phyloP scores from a whole-genome alignment of 2,797 vertebrate species.

The Cygnus olor region DNA sequence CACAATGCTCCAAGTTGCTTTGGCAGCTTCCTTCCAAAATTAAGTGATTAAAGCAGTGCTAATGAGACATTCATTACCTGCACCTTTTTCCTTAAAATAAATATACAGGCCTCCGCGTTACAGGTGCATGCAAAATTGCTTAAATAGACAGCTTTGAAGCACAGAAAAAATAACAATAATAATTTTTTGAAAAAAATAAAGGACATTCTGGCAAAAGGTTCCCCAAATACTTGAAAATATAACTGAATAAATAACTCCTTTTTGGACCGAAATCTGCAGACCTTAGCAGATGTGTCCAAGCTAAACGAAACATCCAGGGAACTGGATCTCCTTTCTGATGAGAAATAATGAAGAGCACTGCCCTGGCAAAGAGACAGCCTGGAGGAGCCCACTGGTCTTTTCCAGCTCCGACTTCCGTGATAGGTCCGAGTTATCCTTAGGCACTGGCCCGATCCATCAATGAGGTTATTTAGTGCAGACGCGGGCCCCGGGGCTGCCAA shows the following conservation, averaged over 20 bases:
- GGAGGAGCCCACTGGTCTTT: slow-evolving; percentile 29
- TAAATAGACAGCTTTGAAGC: neutral
- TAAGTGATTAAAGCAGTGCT: slow-evolving; percentile 33
- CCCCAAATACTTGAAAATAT: slow-evolving; percentile 46
- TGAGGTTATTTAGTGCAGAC: neutral
- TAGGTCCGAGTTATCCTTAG: neutral
- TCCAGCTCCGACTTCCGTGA: slow-evolving; percentile 5
- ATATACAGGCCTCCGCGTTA: neutral
- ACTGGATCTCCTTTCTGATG: slow-evolving; percentile 43
- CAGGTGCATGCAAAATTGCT: slow-evolving; percentile 51
- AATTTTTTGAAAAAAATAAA: neutral
- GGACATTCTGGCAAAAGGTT: slow-evolving; percentile 26
- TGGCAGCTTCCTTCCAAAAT: slow-evolving; percentile 32
- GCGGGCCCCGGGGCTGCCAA: neutral
- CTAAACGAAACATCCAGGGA: slow-evolving; percentile 55
- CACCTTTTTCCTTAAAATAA: slow-evolving; percentile 37
- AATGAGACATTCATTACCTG: slow-evolving; percentile 44
- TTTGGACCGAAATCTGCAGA: slow-evolving; percentile 51
- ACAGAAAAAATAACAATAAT: neutral
- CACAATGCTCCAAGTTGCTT: neutral
- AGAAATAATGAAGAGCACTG: slow-evolving; percentile 38
- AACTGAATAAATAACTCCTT: slow-evolving; percentile 51
- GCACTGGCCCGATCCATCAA: slow-evolving; percentile 32
- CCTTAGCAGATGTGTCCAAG: slow-evolving; percentile 61
- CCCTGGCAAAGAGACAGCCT: slow-evolving; percentile 33